Evolutionary conservation across 1,140 invertebrate species (phyloP).

Genomic region (Pseudobourletiella spinata): DNA sequence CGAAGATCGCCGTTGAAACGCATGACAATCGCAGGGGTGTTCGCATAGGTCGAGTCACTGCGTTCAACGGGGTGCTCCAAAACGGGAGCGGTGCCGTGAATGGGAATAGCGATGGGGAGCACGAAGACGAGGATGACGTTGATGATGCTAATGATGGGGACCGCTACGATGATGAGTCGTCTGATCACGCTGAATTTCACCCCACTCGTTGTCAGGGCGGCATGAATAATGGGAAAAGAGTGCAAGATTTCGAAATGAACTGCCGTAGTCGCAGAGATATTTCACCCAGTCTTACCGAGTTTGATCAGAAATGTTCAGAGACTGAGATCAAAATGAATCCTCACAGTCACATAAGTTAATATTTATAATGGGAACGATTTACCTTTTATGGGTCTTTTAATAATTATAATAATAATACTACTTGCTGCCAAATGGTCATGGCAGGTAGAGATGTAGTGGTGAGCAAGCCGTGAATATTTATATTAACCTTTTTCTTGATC

Average conservation of each 20-base stretch:
- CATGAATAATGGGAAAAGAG: conserved; percentile 4
- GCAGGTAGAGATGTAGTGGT: no score
- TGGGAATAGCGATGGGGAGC: background rate
- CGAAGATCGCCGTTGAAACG: background rate
- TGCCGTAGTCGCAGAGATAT: background rate
- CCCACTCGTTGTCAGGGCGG: background rate
- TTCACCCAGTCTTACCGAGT: background rate
- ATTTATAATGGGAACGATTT: no score
- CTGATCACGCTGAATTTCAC: background rate
- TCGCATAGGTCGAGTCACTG: background rate
- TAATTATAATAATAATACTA: no score
- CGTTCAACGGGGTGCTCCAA: background rate
- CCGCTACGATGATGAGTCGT: background rate
- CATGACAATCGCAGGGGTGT: background rate
- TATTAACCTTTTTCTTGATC: no score
- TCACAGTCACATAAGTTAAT: conserved; percentile 9
- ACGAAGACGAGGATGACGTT: conserved; percentile 1
- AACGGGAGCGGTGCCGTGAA: background rate
- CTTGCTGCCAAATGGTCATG: no score
- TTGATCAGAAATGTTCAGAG: conserved; percentile 8
- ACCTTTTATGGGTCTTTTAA: no score
- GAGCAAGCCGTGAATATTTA: no score
- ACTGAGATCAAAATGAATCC: conserved; percentile 10
- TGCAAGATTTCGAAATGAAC: background rate
- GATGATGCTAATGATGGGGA: background rate